phyloP scores from a whole-genome alignment of 2,888 invertebrate species.

The Drosophila silvestris region DNA sequence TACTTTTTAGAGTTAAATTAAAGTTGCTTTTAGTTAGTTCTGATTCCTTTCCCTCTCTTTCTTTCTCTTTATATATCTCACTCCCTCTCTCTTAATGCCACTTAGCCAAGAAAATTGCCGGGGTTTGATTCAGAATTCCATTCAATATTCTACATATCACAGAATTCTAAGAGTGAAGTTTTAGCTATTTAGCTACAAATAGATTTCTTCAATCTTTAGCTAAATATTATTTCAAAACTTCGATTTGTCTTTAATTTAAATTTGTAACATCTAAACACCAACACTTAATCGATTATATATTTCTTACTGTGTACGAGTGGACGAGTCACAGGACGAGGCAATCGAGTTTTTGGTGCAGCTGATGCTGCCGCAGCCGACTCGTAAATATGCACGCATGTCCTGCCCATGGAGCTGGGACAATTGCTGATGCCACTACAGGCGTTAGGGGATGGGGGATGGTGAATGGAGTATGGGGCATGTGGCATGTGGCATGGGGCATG shows the following conservation, averaged over 20 bases:
- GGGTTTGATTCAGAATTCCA: not conserved
- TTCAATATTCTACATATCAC: not conserved
- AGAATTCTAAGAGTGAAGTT: not conserved
- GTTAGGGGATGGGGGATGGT: not conserved
- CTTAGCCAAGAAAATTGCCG: not conserved
- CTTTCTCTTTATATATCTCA: not conserved
- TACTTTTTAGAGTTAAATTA: not conserved
- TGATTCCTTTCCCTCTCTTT: not conserved
- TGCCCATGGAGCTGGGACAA: conserved; percentile 57
- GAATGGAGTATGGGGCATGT: not conserved
- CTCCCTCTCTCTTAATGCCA: not conserved
- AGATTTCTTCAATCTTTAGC: not conserved
- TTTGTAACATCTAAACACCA: not conserved
- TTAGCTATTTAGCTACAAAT: not conserved
- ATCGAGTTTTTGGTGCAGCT: conserved; percentile 81
- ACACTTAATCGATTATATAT: not conserved
- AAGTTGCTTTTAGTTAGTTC: too few species aligned
- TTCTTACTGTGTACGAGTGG: not conserved
- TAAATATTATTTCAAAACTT: not conserved
- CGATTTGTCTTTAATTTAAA: not conserved
- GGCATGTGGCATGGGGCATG: not conserved
- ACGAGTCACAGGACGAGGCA: conserved; percentile 52
- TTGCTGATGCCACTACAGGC: conserved; percentile 45
- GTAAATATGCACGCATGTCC: conserved; percentile 82
- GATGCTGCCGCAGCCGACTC: conserved; percentile 78